Evolutionary conservation across 2,113 vertebrate genomes (phyloP), one percentile per base, ranked within the genome.

Genomic region (Myotis brandtii): DNA sequence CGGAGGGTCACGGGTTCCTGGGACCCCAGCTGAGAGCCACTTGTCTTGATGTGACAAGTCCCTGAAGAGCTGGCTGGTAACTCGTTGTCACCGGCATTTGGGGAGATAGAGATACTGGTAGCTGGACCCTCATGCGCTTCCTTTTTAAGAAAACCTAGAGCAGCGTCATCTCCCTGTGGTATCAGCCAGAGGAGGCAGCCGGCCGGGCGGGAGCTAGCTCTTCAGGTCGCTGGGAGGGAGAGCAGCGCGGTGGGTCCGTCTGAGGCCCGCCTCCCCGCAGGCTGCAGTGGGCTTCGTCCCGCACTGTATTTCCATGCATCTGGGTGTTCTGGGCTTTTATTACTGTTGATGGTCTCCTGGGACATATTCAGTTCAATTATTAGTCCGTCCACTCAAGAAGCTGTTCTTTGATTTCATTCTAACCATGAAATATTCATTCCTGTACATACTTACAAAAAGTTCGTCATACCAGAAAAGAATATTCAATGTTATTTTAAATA

Each of bases 401-500:
- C 56, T 75, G 0, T 88, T 93, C 73, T 67, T 46, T 52, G 69
- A 21, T 83, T 83, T 83, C 81, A 82, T 91, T 94, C 82, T 93
- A 30, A 87, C 76, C 87, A 59, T 0, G 7, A 34, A 92, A n/a
- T 80, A 89, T 59, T 95, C 73, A 80, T 79, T 84, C 80, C 72
- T 84, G 25, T 80, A 17, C 32, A 87, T 72, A 66, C 76, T 80
- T 95, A 66, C 50, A 89, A 86, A 89, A 82, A 70, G 30, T 59
- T 83, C 48, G 30, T 84, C 59, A 11, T 64, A 46, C 48, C 30
- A 67, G 37, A 46, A 93, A 90, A 85, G 93, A 95, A 95, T 81
- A 76, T 79, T 92, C 90, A 91, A 25, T 27, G 34, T 86, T 23
- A 52, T 27, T 83, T 94, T 89, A 92, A 95, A 89, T 93, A 84